These are phyloP conservation scores for Sarcophaga caerulescens DNA, from an alignment of 2,888 invertebrate species.

Conservation along the genomic window DNA sequence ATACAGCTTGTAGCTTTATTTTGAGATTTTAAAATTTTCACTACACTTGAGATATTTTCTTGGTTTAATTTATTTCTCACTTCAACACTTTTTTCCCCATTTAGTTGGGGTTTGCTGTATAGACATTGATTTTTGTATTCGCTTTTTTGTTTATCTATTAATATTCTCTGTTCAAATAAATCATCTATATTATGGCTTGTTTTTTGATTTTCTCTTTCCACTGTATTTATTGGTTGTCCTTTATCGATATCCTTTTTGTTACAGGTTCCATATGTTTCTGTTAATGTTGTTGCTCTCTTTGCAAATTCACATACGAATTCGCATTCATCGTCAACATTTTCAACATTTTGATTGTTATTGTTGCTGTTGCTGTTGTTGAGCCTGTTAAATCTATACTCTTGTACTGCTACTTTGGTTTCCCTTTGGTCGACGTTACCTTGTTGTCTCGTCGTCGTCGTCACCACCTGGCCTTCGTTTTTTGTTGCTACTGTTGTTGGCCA, in stretches of 20 bases:
- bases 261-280: constrained; percentile 68
- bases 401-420: constrained; percentile 42
- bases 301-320: constrained; percentile 23
- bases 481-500: constrained; percentile 63
- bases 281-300: constrained; percentile 41
- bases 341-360: constrained; percentile 54
- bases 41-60: neutral
- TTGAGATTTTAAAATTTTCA: neutral
- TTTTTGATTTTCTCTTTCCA: constrained; percentile 59
- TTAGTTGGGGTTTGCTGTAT: constrained; percentile 15
- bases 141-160: constrained; percentile 57
- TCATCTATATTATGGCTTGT: constrained; percentile 39
- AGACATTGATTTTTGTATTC: constrained; percentile 51
- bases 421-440: constrained; percentile 57
- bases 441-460: constrained; percentile 57
- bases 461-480: constrained; percentile 60
- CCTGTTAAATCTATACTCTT: constrained; percentile 48
- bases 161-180: constrained; percentile 43
- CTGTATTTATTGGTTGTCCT: constrained; percentile 66
- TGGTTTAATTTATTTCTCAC: constrained; percentile 16
- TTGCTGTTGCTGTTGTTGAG: constrained; percentile 58
- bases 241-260: constrained; percentile 71
- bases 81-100: neutral
- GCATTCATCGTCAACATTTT: constrained; percentile 68
- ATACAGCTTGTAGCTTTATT: neutral